Percentiles rank a stretch among this genome's conserved stretches.
phyloP scores from a whole-genome alignment of 2,113 vertebrate genomes.

The Oreochromis spilurus region DNA sequence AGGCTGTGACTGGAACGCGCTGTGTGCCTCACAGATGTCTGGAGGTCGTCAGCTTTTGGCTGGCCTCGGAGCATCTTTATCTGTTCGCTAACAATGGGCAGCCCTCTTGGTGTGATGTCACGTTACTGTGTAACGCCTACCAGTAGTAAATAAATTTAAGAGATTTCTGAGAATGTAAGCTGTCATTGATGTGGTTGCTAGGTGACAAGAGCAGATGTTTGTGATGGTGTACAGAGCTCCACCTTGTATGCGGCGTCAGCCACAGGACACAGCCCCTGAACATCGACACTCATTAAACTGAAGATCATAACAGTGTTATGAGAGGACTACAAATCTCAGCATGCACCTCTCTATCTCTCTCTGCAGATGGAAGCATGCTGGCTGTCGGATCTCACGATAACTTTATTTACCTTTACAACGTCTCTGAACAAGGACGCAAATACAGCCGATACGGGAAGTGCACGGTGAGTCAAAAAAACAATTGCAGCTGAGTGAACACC shows the following conservation, averaged over 20 bases:
- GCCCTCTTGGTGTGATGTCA: not conserved
- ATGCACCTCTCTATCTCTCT: not conserved
- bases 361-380: slow-evolving; percentile 86
- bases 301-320: not conserved
- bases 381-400: slow-evolving; percentile 98
- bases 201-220: not conserved
- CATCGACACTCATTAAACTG: not conserved
- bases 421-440: slow-evolving; percentile 91
- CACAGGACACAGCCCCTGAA: not conserved
- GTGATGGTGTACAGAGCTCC: not conserved
- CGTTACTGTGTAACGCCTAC: not conserved
- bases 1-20: not conserved
- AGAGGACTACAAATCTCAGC: not conserved
- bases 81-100: not conserved
- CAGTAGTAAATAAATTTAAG: not conserved
- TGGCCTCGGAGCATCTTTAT: not conserved
- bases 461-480: slow-evolving; percentile 67
- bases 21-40: not conserved
- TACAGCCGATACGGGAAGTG: slow-evolving; percentile 95
- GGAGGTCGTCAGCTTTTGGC: not conserved
- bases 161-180: not conserved
- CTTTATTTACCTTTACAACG: slow-evolving; percentile 96
- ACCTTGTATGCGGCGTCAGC: not conserved
- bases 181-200: not conserved
- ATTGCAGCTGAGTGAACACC: not conserved